These are phyloP conservation scores for Cyclophora albipunctata DNA, from an alignment of 2,888 invertebrate genomes.

Conservation along the genomic window DNA sequence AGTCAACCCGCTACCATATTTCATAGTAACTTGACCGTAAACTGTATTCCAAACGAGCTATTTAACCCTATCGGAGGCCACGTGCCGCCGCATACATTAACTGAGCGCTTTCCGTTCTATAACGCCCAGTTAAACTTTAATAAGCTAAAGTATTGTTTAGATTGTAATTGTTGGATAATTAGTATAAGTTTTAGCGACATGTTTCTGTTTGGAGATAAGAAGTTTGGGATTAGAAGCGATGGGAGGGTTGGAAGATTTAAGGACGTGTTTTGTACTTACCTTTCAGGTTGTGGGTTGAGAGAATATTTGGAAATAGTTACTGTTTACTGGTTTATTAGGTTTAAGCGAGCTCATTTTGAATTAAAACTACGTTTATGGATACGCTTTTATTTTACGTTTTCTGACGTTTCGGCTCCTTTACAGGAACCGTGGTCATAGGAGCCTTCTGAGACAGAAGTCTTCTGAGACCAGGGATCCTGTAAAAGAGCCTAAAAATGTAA, in stretches of 20 bases:
- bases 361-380: not conserved
- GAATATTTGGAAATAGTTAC: not conserved
- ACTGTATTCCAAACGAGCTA: conserved; percentile 5
- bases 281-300: not conserved
- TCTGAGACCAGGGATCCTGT: too few relatives aligned
- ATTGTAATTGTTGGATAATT: conserved; percentile 10
- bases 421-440: too few relatives aligned
- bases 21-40: not conserved
- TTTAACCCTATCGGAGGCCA: conserved; percentile 28
- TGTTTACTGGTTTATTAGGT: not conserved
- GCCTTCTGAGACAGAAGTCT: too few relatives aligned
- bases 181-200: conserved; percentile 10
- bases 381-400: too few relatives aligned
- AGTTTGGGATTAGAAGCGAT: not conserved
- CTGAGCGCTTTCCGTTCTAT: conserved; percentile 3
- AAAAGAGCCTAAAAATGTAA: too few relatives aligned
- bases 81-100: conserved; percentile 47
- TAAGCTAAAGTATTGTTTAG: conserved; percentile 29
- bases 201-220: conserved; percentile 5
- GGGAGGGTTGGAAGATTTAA: not conserved
- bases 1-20: not conserved
- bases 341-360: not conserved
- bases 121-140: conserved; percentile 38
- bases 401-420: too few relatives aligned
- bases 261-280: not conserved